Evolutionary conservation across 1,140 invertebrate genomes (phyloP), one percentile per base, ranked within the genome.

Genomic region (Himalopsyche phryganea): DNA sequence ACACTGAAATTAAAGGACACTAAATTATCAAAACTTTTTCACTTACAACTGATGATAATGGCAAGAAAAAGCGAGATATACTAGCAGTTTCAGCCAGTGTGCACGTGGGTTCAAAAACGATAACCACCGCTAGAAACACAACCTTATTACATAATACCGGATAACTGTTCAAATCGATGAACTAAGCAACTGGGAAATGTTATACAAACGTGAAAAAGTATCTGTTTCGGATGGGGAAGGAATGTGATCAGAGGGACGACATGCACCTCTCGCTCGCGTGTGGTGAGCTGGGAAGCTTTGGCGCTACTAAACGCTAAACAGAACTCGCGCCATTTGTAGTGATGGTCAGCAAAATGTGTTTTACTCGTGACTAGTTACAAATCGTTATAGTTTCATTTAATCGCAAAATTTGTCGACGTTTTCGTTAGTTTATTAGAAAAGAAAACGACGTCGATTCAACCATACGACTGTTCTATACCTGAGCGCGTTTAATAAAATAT

Each of bases 241-340:
- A 50, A 35, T 50, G 28, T 10, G 28, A 50, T 50, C 15, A 28
- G n/a, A 15, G 35, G 35, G 35, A 50, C 35, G 35, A 19, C 15
- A 50, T 50, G 28, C 13, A 33, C 48, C 35, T 50, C 28, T 50
- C 47, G 35, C 47, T 35, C 47, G 47, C 11, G 28, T 18, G 33
- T 51, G n/a, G 28, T 51, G 38, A 15, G 17, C 17, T 11, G 13
- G 35, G n/a, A 32, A 17, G 18, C 10, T 10, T 51, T 42, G 5
- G 15, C 33, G 33, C 19, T 40, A 51, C 50, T 40, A 23, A 51
- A 17, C 28, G 38, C 15, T 14, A 32, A 33, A 15, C 48, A 17
- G 15, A 28, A 28, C 23, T 28, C 9, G 23, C 9, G 23, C 23
- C 23, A 9, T 3, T 28, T 28, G 23, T 28, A 28, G 23, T 5